Conservation (phyloP, 2,797 vertebrate species). For the Carduelis carduelis region DNA sequence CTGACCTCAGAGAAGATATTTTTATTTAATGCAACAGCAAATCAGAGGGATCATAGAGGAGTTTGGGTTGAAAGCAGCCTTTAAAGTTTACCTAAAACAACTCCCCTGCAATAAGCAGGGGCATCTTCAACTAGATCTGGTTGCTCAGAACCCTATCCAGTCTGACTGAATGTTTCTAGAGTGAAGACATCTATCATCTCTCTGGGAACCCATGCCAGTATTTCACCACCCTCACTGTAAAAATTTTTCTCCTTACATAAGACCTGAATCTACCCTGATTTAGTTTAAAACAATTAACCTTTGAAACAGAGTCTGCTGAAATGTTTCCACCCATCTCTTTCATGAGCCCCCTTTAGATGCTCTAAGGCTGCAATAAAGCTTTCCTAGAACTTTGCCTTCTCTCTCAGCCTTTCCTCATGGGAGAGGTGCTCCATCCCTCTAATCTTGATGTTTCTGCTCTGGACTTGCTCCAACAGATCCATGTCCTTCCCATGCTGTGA, state of each 20-base stretch:
- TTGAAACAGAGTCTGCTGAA: background rate
- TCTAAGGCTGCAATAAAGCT: background rate
- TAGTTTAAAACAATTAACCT: background rate
- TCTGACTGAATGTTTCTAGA: background rate
- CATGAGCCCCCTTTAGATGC: no score
- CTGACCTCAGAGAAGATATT: background rate
- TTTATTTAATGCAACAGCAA: background rate
- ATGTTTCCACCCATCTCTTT: background rate
- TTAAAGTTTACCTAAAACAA: background rate
- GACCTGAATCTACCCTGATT: background rate
- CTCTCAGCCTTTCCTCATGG: background rate
- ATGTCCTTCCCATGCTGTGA: background rate
- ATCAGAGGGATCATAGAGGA: background rate
- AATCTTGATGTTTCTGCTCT: background rate
- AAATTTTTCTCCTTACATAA: background rate
- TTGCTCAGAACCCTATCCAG: background rate
- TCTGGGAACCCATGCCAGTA: background rate
- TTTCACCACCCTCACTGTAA: background rate
- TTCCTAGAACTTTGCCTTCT: background rate
- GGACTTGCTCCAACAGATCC: background rate
- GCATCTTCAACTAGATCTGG: background rate
- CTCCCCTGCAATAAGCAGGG: fast-evolving
- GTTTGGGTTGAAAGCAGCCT: background rate
- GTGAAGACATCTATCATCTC: background rate
- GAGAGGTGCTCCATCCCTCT: background rate